These are phyloP conservation scores for Macrostomum cliftonense DNA, from an alignment of 2,888 invertebrate genomes.

Conservation along the genomic window DNA sequence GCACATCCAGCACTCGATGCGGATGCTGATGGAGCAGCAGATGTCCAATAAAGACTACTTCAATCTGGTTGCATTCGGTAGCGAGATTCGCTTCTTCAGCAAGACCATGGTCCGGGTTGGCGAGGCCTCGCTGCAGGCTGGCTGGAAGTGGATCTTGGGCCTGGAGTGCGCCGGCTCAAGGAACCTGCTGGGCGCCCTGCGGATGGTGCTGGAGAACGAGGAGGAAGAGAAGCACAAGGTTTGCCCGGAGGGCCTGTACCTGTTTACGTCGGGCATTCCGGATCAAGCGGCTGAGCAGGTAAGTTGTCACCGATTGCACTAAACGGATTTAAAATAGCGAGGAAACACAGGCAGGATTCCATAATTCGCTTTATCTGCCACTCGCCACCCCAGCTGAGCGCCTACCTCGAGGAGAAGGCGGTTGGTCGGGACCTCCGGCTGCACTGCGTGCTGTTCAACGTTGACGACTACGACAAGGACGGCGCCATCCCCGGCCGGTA, in stretches of 20 bases:
- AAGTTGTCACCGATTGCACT: no score
- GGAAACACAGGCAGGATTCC: no score
- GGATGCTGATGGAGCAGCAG: conserved; percentile 37
- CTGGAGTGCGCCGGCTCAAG: conserved; percentile 34
- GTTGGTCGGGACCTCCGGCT: conserved; percentile 13
- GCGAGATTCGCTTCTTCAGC: conserved; percentile 24
- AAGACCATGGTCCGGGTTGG: conserved; percentile 33
- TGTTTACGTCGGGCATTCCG: conserved; percentile 37
- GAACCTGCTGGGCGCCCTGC: conserved; percentile 31
- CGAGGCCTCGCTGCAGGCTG: conserved; percentile 29
- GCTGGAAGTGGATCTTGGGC: conserved; percentile 35
- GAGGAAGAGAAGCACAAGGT: conserved; percentile 32
- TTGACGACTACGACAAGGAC: conserved; percentile 33
- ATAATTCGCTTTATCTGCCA: no score
- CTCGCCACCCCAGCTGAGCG: conserved; percentile 11
- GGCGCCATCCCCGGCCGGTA: conserved; percentile 36
- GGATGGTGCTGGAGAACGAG: conserved; percentile 32
- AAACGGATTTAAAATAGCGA: no score
- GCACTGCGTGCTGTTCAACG: conserved; percentile 35
- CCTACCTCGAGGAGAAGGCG: conserved; percentile 7
- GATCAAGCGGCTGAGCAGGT: conserved; percentile 21
- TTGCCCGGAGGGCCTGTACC: conserved; percentile 34
- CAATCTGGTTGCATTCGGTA: conserved; percentile 35
- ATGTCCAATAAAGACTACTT: conserved; percentile 34
- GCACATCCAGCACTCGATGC: conserved; percentile 36